These are phyloP conservation scores for Acanthurus leucopareius DNA, from an alignment of 2,797 vertebrate species.

Conservation along the genomic window DNA sequence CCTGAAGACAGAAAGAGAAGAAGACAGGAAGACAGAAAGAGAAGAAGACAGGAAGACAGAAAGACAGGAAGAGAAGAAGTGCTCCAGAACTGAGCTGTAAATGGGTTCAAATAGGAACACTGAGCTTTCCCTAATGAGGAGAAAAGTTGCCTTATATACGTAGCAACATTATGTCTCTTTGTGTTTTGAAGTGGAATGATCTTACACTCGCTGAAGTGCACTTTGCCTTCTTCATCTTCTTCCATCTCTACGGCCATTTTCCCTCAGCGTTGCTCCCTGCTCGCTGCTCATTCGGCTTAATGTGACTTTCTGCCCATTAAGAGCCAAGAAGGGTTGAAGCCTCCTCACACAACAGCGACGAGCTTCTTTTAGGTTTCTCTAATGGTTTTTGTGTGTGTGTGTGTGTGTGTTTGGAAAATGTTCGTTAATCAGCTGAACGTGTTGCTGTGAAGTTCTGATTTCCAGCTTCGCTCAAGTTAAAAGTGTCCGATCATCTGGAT, in stretches of 20 bases:
- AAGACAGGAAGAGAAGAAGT: not conserved
- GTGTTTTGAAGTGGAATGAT: constrained; percentile 58
- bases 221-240: constrained; percentile 34
- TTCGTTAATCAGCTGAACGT: not conserved
- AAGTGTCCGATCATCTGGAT: not conserved
- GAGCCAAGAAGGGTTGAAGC: not conserved
- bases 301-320: constrained; percentile 44
- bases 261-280: constrained; percentile 23
- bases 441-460: not conserved
- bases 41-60: no score
- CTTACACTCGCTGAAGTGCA: constrained; percentile 29
- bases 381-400: no score
- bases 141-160: constrained; percentile 15
- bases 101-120: constrained; percentile 22
- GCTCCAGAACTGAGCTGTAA: not conserved
- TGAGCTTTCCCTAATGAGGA: constrained; percentile 9
- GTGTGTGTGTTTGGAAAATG: not conserved
- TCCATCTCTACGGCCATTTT: constrained; percentile 35
- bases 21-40: no score
- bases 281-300: constrained; percentile 49
- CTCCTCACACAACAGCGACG: constrained; percentile 6
- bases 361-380: not conserved
- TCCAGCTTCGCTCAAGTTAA: not conserved
- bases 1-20: no score
- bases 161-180: constrained; percentile 32